These are phyloP conservation scores for Nysson spinosus DNA, from an alignment of 2,888 invertebrate species.

Conservation along the genomic window DNA sequence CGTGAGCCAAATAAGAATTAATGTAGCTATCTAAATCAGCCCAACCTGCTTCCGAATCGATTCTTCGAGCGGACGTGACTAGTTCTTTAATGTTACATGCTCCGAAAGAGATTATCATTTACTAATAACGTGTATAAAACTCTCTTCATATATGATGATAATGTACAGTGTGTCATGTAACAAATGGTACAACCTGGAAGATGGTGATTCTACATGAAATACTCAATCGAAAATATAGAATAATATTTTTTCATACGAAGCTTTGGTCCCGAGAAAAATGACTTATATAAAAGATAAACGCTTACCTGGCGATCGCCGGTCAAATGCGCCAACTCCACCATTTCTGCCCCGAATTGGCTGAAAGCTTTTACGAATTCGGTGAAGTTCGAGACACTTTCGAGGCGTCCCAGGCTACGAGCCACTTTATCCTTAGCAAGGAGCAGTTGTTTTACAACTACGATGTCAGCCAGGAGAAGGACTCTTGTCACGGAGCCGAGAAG, in stretches of 20 bases:
- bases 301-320: constrained; percentile 86
- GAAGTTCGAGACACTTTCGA: constrained; percentile 93
- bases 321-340: constrained; percentile 98
- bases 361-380: constrained; percentile 99
- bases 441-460: constrained; percentile 97
- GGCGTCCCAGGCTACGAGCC: constrained; percentile 88
- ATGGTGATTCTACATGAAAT: too few relatives aligned
- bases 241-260: too few relatives aligned
- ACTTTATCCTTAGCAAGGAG: constrained; percentile 97
- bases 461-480: constrained; percentile 96
- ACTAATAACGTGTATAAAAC: too few relatives aligned
- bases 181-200: too few relatives aligned
- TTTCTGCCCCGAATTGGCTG: constrained; percentile 98
- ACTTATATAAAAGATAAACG: too few relatives aligned
- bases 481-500: constrained; percentile 96
- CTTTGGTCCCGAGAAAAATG: too few relatives aligned
- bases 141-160: too few relatives aligned
- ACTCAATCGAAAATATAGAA: not conserved
- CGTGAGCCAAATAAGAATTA: constrained; percentile 19
- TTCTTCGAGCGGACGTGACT: constrained; percentile 7
- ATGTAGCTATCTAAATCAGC: constrained; percentile 14
- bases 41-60: not conserved
- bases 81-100: constrained; percentile 3
- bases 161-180: too few relatives aligned
- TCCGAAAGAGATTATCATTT: constrained; percentile 4